Base-by-base conservation (phyloP, 2,113 vertebrate genomes). In the Phyllostomus discolor region DNA sequence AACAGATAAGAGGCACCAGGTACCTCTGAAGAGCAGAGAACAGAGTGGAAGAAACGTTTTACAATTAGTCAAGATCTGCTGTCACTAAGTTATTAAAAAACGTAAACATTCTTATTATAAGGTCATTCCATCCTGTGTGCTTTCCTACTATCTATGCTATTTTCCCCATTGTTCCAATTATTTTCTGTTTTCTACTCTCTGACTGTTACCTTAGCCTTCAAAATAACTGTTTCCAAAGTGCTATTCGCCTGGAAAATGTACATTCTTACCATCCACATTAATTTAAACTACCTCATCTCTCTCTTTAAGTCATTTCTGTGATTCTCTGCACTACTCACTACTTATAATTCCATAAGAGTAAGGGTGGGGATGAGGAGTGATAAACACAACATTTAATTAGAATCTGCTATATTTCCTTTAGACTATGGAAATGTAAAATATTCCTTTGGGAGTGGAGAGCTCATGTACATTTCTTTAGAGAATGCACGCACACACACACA, bases 1-100 rank as follows among this genome's bases (percentile, higher is more conserved):
- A 84, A 41, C 31, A 81, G 43, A 38, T 54, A 95, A 91, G 14
- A 84, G 50, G 5, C 16, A 52, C 33, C 70, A 85, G 52, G 22
- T 59, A 22, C 22, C 10, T 33, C 75, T 75, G 5, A 62, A 62
- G 26, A 31, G 66, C 87, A 89, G 52, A 84, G 19, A 93, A 89
- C 4, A 15, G 24, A 86, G 31, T 46, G 5, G 46, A 75, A 84
- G 83, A 91, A 83, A 35, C 19, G 10, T 31, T 96, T 86, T 24
- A 38, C 17, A 87, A 46, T 95, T 97, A 66, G 85, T 91, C 54
- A 93, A 76, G 43, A 85, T 80, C 54, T 64, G 43, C 50, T 89
- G 14, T 62, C 50, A 90, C n/a, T 48, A 86, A 90, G 19, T 57
- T 93, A 94, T 52, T 79, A 28, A 95, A 87, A 88, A 88, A 54